These are phyloP conservation scores for Pardalotus punctatus DNA, from an alignment of 2,113 vertebrate genomes.

Conservation along the genomic window DNA sequence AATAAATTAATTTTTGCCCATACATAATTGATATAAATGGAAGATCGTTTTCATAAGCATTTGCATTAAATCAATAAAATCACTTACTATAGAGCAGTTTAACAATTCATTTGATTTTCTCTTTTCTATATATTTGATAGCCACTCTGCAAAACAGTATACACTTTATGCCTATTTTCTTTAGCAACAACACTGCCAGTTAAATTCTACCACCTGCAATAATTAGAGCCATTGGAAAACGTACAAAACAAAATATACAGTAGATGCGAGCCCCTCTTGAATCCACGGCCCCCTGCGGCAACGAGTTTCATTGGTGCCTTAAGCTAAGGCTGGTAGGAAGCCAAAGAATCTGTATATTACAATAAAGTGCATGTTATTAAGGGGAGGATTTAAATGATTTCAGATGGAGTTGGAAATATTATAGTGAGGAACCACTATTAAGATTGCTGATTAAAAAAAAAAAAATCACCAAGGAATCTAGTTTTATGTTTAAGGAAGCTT, in stretches of 20 bases:
- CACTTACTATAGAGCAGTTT: constrained; percentile 63
- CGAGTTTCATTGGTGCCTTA: constrained; percentile 62
- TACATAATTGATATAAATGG: constrained; percentile 68
- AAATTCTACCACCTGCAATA: constrained; percentile 65
- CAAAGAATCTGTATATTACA: constrained; percentile 66
- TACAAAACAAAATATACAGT: constrained; percentile 52
- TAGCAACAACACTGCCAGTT: constrained; percentile 37
- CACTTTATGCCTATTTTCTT: constrained; percentile 56
- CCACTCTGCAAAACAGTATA: constrained; percentile 26
- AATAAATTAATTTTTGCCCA: constrained; percentile 73
- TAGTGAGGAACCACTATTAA: constrained; percentile 59
- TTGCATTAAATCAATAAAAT: constrained; percentile 72
- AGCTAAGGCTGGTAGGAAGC: constrained; percentile 63
- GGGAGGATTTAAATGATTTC: constrained; percentile 69
- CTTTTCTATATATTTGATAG: constrained; percentile 57
- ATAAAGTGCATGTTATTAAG: constrained; percentile 68
- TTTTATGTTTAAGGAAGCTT: constrained; percentile 70
- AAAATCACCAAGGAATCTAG: constrained; percentile 49
- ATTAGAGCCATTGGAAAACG: constrained; percentile 58
- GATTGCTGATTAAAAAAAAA: constrained; percentile 40
- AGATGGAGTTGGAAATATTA: constrained; percentile 65
- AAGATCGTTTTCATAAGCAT: constrained; percentile 67
- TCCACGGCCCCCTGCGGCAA: constrained; percentile 11
- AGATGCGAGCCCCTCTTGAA: constrained; percentile 42
- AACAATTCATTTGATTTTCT: constrained; percentile 71